phyloP scores from a whole-genome alignment of 2,888 invertebrate species.

The Pristionchus exspectatus region DNA sequence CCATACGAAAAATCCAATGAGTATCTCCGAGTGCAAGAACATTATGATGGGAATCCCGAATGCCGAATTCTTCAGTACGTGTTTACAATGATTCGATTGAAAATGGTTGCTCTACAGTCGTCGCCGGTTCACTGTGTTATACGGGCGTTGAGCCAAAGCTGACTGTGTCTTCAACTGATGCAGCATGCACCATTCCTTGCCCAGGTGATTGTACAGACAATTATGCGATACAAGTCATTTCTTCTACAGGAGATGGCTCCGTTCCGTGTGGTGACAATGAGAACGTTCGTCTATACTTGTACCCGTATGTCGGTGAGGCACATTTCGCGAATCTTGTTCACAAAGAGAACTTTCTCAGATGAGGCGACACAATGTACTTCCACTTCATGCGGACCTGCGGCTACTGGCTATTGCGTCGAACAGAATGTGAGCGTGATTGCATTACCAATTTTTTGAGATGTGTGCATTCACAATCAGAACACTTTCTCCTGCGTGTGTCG shows the following conservation, averaged over 20 bases:
- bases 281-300: neutral
- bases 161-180: neutral
- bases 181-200: neutral
- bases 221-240: neutral
- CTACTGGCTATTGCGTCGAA: neutral
- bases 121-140: neutral
- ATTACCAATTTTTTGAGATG: neutral
- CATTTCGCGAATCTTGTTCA: neutral
- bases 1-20: neutral
- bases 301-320: constrained; percentile 19
- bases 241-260: too few species aligned
- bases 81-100: neutral
- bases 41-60: neutral
- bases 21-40: neutral
- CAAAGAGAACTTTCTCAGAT: neutral
- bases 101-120: neutral
- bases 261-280: constrained; percentile 8
- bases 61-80: neutral
- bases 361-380: neutral
- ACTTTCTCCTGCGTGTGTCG: constrained; percentile 28
- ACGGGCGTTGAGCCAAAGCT: neutral
- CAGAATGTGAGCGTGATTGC: neutral
- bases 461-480: neutral
- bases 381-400: neutral
- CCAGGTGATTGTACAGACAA: neutral